Conservation (phyloP, 2,888 invertebrate genomes). For the Nymphalis polychloros region DNA sequence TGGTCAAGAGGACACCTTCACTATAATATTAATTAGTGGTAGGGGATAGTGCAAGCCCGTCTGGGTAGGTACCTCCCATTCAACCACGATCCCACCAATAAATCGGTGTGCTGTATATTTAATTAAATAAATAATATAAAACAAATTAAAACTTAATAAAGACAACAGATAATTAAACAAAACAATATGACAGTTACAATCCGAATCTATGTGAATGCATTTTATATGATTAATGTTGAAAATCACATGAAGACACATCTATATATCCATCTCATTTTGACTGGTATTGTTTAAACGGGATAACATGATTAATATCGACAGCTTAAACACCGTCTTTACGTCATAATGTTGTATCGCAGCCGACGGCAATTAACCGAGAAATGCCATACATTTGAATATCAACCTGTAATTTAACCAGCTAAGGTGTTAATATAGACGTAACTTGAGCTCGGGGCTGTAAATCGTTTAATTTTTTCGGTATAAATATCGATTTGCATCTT, state of each 20-base stretch:
- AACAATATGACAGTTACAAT: too few species aligned
- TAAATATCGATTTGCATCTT: slow-evolving; percentile 35
- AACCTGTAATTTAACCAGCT: slow-evolving; percentile 46
- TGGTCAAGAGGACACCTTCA: too few species aligned
- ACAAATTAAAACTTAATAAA: not conserved
- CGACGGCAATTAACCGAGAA: slow-evolving; percentile 43
- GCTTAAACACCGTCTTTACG: slow-evolving; percentile 32
- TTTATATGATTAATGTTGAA: too few species aligned
- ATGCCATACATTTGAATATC: slow-evolving; percentile 46
- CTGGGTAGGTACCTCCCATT: too few species aligned
- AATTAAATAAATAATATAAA: too few species aligned
- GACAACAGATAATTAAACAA: not conserved
- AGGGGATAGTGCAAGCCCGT: too few species aligned
- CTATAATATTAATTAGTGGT: too few species aligned
- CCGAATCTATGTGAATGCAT: too few species aligned
- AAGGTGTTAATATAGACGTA: slow-evolving; percentile 45
- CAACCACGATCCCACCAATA: too few species aligned
- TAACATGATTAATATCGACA: slow-evolving; percentile 35
- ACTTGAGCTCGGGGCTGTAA: slow-evolving; percentile 33
- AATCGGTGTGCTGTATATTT: too few species aligned
- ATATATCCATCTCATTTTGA: not conserved
- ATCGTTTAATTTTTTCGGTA: slow-evolving; percentile 30
- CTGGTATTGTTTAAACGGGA: slow-evolving; percentile 7
- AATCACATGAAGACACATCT: not conserved
- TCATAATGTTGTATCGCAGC: slow-evolving; percentile 32